Conservation (phyloP, 2,797 vertebrate genomes). For the Mustela erminea region DNA sequence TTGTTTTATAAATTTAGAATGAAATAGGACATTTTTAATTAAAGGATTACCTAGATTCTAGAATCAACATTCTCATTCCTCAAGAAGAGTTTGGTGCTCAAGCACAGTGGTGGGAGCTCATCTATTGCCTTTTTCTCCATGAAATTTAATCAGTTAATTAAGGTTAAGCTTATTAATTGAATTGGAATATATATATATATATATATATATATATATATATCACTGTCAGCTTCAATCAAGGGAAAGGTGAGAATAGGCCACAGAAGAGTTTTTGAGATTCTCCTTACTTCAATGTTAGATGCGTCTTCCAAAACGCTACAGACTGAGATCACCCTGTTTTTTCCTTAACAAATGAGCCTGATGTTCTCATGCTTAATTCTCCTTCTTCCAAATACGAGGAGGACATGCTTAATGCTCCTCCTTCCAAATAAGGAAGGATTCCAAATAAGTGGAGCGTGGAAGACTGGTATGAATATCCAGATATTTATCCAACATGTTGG, state of each 20-base stretch:
- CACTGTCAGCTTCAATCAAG: not conserved
- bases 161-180: not conserved
- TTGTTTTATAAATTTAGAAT: conserved; percentile 59
- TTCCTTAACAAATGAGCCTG: not conserved
- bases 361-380: not conserved
- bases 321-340: not conserved
- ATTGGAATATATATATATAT: not conserved
- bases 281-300: not conserved
- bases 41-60: conserved; percentile 55
- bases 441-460: not conserved
- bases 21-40: conserved; percentile 52
- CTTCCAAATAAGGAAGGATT: no score
- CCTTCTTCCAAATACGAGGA: not conserved
- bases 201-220: not conserved
- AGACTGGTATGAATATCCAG: not conserved
- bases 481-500: not conserved
- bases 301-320: not conserved
- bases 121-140: not conserved
- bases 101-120: rapidly evolving
- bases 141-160: not conserved
- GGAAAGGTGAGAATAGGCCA: not conserved
- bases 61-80: not conserved
- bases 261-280: not conserved
- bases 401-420: not conserved
- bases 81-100: not conserved